Conservation (phyloP, 2,113 vertebrate species). For the Vombatus ursinus region DNA sequence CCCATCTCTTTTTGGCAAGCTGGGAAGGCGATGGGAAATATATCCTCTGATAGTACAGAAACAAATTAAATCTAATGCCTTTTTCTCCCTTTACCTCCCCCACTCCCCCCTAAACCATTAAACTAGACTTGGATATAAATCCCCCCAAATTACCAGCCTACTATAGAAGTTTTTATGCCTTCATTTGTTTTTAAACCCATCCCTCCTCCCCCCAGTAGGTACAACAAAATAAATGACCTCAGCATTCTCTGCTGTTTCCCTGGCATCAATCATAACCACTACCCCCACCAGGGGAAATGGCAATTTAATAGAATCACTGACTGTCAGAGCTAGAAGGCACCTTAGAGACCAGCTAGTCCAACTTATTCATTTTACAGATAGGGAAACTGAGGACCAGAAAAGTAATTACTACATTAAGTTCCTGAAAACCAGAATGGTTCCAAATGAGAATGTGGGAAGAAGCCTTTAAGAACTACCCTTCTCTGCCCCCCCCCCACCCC, state of each 20-base stretch:
- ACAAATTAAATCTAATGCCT: not conserved
- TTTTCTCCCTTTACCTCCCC: not conserved
- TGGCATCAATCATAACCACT: conserved; percentile 69
- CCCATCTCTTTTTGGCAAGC: not conserved
- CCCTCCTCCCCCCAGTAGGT: conserved; percentile 48
- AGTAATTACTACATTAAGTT: conserved; percentile 2
- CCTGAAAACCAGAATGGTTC: conserved; percentile 20
- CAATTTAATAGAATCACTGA: not conserved
- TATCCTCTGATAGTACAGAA: not conserved
- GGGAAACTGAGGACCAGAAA: not conserved
- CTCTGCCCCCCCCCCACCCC: not conserved
- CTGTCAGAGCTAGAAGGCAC: not conserved
- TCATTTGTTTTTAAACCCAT: conserved; percentile 72
- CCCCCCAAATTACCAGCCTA: conserved; percentile 33
- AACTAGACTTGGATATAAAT: not conserved
- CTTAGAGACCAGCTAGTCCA: not conserved
- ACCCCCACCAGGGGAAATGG: conserved; percentile 22
- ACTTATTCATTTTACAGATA: not conserved
- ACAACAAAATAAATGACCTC: conserved; percentile 67
- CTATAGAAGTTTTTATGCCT: conserved; percentile 68
- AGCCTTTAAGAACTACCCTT: not conserved
- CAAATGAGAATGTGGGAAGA: not conserved
- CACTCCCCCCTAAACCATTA: not conserved
- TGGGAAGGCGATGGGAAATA: not conserved
- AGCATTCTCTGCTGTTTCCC: conserved; percentile 62